phyloP scores from a whole-genome alignment of 2,113 vertebrate species.

The Canis aureus region DNA sequence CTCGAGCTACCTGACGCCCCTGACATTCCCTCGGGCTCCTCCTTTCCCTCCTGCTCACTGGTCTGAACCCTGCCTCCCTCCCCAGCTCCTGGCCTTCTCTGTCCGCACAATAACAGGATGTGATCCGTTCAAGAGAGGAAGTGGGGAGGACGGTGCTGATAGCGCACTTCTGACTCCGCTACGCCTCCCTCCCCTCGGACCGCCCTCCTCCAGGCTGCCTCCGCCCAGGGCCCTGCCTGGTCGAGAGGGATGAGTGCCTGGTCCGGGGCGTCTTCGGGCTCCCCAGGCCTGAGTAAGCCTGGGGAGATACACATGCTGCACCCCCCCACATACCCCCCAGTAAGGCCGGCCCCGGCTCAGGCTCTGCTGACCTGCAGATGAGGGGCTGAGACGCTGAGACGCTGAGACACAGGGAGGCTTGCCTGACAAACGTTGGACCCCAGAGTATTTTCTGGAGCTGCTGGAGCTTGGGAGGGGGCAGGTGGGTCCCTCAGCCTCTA shows the following conservation, averaged over 20 bases:
- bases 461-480: not conserved
- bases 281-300: not conserved
- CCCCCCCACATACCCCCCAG: not conserved
- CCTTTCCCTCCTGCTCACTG: constrained; percentile 42
- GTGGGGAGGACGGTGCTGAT: constrained; percentile 81
- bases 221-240: not conserved
- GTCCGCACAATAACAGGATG: constrained; percentile 86
- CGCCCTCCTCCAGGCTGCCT: not conserved
- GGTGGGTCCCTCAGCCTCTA: not conserved
- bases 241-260: not conserved
- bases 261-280: not conserved
- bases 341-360: not conserved
- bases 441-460: not conserved
- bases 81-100: constrained; percentile 70
- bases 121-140: constrained; percentile 83
- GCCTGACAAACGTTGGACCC: not conserved
- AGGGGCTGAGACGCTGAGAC: not conserved
- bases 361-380: not conserved
- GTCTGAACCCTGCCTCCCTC: constrained; percentile 64
- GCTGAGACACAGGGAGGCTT: not conserved
- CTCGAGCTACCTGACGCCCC: not conserved
- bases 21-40: constrained; percentile 15
- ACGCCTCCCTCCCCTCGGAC: not conserved
- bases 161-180: constrained; percentile 71
- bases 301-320: not conserved